Evolutionary conservation across 2,888 invertebrate genomes (phyloP).

Genomic region (Drosophila quasianomalipes): DNA sequence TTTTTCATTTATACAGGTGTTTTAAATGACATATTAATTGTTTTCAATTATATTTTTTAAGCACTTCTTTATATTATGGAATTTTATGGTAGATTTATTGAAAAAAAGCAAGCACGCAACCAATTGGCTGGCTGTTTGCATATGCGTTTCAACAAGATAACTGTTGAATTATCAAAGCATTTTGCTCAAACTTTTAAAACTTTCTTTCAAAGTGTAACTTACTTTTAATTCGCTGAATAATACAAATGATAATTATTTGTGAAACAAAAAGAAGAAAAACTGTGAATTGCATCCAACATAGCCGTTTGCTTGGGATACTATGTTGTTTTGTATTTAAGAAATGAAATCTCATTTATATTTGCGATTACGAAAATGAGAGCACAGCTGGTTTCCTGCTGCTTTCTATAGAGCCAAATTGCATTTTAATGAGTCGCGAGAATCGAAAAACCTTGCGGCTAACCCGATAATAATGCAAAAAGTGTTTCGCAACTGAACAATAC

Average conservation of each 20-base stretch:
- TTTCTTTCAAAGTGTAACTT: neutral
- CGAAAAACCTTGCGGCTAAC: slow-evolving; percentile 48
- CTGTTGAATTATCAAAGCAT: neutral
- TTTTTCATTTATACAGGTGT: neutral
- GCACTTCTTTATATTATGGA: neutral
- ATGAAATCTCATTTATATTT: neutral
- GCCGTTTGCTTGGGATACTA: neutral
- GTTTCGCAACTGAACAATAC: slow-evolving; percentile 25
- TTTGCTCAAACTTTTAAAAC: neutral
- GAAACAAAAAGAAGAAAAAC: neutral
- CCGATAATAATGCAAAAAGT: slow-evolving; percentile 50
- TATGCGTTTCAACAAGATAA: no score
- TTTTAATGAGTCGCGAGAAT: slow-evolving; percentile 50
- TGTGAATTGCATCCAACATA: neutral
- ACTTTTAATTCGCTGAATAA: neutral
- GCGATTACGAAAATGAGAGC: slow-evolving; percentile 8
- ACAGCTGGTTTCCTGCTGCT: neutral
- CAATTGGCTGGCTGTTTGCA: neutral
- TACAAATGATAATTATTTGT: neutral
- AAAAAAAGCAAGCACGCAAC: neutral
- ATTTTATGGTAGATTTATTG: neutral
- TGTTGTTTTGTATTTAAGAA: neutral
- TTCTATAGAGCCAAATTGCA: slow-evolving; percentile 8
- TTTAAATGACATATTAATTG: neutral
- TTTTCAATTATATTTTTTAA: neutral